Conservation (phyloP, 2,888 invertebrate species). For the Pasiphila rectangulata region DNA sequence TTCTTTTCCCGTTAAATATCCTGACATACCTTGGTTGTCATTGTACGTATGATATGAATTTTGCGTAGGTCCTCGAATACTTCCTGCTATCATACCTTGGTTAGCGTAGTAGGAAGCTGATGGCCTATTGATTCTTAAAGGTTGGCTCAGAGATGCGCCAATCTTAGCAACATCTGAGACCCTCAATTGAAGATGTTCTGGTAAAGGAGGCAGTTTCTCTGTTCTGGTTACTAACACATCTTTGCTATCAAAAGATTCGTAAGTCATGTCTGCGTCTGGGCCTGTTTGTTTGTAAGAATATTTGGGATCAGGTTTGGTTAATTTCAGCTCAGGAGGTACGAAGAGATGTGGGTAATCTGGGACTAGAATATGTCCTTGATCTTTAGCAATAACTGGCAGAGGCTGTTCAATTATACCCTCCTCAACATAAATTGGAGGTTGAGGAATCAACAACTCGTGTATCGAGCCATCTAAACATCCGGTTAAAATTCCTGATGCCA, state of each 20-base stretch:
- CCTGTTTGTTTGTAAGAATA: conserved; percentile 45
- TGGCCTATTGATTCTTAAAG: conserved; percentile 7
- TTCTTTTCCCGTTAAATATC: not conserved
- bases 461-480: conserved; percentile 24
- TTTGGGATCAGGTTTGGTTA: conserved; percentile 25
- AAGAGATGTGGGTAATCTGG: conserved; percentile 16
- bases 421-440: conserved; percentile 7
- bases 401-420: not conserved
- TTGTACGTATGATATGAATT: not conserved
- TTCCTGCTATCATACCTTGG: conserved; percentile 3
- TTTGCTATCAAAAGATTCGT: conserved; percentile 34
- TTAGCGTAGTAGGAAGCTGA: conserved; percentile 7
- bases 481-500: conserved; percentile 38
- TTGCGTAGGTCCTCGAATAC: not conserved
- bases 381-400: conserved; percentile 5
- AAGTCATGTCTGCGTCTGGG: conserved; percentile 36
- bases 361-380: conserved; percentile 8
- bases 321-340: conserved; percentile 16
- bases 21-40: not conserved
- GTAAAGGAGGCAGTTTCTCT: conserved; percentile 31
- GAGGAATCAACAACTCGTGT: conserved; percentile 22
- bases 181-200: conserved; percentile 34
- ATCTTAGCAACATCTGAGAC: conserved; percentile 34
- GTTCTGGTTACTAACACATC: conserved; percentile 38
- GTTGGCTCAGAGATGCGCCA: conserved; percentile 12